phyloP scores from a whole-genome alignment of 2,113 vertebrate species.

The Daphoenositta chrysoptera region DNA sequence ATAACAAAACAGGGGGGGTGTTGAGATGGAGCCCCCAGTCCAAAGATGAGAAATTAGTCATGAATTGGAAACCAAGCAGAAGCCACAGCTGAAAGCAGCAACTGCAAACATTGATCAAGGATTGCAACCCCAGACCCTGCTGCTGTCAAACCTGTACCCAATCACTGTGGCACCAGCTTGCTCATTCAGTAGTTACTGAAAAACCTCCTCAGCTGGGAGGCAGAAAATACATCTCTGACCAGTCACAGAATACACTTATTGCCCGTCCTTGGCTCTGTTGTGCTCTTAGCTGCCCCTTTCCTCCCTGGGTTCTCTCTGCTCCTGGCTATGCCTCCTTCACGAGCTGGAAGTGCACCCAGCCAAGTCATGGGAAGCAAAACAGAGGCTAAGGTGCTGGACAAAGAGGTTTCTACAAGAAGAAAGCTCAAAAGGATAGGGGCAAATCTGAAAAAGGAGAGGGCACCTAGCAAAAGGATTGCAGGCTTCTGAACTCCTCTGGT shows the following conservation, averaged over 20 bases:
- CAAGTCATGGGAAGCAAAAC: background rate
- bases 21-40: background rate
- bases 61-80: background rate
- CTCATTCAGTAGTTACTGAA: background rate
- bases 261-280: background rate
- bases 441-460: background rate
- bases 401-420: background rate
- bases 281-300: background rate
- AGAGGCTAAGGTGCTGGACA: background rate
- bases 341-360: background rate
- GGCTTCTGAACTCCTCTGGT: background rate
- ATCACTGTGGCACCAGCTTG: background rate
- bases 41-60: background rate
- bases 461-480: background rate
- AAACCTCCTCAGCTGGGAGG: background rate
- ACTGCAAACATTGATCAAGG: background rate
- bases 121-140: background rate
- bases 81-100: background rate
- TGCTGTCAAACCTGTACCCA: background rate
- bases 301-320: background rate
- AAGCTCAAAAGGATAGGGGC: background rate
- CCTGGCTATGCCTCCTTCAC: background rate
- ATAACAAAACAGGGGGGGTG: fast-evolving
- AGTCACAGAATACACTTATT: background rate
- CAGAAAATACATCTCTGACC: background rate